These are phyloP conservation scores for Dichetophora obliterata DNA, from an alignment of 2,888 invertebrate species.

Conservation along the genomic window DNA sequence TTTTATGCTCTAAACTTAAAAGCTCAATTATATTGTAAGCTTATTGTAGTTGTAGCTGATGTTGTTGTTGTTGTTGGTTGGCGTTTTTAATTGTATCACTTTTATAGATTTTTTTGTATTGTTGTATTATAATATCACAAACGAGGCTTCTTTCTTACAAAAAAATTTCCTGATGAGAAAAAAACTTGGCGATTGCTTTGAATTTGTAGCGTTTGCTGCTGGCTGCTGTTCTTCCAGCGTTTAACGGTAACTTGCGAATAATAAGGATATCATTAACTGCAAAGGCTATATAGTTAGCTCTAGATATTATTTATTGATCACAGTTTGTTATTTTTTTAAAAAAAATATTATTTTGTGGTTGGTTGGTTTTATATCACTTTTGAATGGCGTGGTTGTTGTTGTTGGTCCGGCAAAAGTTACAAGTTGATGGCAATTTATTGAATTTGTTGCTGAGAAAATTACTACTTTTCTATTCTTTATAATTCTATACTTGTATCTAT, in stretches of 20 bases:
- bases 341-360: constrained; percentile 21
- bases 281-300: not conserved
- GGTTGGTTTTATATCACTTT: constrained; percentile 40
- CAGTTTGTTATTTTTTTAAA: constrained; percentile 38
- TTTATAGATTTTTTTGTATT: not conserved
- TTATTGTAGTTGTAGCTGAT: not conserved
- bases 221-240: not conserved
- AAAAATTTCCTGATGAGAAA: not conserved
- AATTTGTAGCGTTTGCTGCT: constrained; percentile 6
- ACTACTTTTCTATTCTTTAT: not conserved
- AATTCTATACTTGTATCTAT: not conserved
- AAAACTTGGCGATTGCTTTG: constrained; percentile 19
- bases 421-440: constrained; percentile 20
- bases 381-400: constrained; percentile 35
- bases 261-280: not conserved
- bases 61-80: constrained; percentile 41
- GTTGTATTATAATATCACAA: constrained; percentile 22
- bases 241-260: no score
- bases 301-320: constrained; percentile 36
- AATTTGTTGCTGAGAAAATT: not conserved
- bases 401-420: constrained; percentile 15
- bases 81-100: constrained; percentile 17
- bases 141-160: not conserved
- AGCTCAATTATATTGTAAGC: constrained; percentile 33
- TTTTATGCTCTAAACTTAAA: not conserved